A percentile compares a stretch with the other conserved stretches of the same genome.
Evolutionary conservation across 1,140 invertebrate genomes (phyloP).

Genomic region (Cotesia typhae): DNA sequence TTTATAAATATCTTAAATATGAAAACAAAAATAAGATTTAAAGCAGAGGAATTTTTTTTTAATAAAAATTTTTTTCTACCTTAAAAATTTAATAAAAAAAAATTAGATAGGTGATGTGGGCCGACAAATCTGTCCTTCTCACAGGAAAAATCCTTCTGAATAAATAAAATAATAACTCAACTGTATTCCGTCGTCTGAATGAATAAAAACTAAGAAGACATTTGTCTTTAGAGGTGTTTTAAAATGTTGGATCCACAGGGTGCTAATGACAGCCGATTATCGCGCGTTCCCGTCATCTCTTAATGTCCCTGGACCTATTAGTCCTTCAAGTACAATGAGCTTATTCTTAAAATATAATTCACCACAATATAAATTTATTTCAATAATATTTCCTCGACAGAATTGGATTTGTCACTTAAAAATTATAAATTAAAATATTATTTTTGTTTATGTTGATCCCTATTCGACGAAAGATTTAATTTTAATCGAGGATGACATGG

Average conservation of each 20-base stretch:
- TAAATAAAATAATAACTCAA: not conserved
- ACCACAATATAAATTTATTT: constrained; percentile 6
- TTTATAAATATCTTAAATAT: too few relatives aligned
- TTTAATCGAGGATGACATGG: constrained; percentile 1
- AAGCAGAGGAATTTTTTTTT: too few relatives aligned
- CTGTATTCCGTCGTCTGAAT: not conserved
- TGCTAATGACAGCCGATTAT: constrained; percentile 53
- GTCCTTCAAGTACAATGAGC: constrained; percentile 19
- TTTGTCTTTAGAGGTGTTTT: not conserved
- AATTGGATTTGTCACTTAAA: constrained; percentile 33
- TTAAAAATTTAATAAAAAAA: too few relatives aligned
- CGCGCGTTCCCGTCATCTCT: constrained; percentile 32
- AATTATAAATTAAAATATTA: not conserved
- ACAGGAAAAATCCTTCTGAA: constrained; percentile 8
- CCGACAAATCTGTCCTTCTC: not conserved
- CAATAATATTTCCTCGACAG: not conserved
- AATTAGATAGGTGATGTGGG: not conserved
- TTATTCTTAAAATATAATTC: constrained; percentile 24
- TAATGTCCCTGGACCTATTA: constrained; percentile 26
- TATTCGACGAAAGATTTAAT: not conserved
- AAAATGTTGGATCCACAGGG: constrained; percentile 35
- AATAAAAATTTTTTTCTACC: too few relatives aligned
- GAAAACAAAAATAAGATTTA: too few relatives aligned
- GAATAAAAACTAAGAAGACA: too few relatives aligned
- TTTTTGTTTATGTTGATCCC: not conserved